Conservation (phyloP, 2,888 invertebrate species). For the Sycophila texana region DNA sequence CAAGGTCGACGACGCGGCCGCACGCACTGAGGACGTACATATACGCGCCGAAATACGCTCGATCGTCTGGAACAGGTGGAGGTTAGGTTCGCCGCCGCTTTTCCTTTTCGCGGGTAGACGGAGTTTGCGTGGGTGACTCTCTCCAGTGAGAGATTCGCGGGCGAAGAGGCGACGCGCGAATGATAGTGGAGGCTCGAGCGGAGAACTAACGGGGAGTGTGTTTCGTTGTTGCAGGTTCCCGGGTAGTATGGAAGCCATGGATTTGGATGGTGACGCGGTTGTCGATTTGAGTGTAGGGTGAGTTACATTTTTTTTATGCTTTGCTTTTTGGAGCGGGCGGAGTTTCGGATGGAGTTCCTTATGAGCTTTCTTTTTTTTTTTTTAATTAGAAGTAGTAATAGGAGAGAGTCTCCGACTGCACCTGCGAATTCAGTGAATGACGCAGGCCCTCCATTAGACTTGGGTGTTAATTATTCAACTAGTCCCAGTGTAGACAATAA, state of each 20-base stretch:
- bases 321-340: neutral
- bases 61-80: neutral
- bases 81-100: conserved; percentile 33
- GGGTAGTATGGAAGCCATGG: conserved; percentile 79
- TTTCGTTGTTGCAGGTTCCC: conserved; percentile 18
- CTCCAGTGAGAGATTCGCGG: neutral
- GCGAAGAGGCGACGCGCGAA: neutral
- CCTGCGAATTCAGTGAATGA: conserved; percentile 58
- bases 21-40: too few relatives aligned
- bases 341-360: neutral
- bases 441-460: conserved; percentile 67
- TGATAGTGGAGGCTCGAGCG: neutral
- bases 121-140: neutral
- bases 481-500: conserved; percentile 69
- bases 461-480: conserved; percentile 68
- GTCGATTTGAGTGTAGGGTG: conserved; percentile 93
- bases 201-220: neutral
- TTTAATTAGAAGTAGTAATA: conserved; percentile 66
- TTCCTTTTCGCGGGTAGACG: conserved; percentile 15
- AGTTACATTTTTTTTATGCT: conserved; percentile 63
- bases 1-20: conserved; percentile 34
- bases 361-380: conserved; percentile 16
- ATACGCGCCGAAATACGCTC: conserved; percentile 21
- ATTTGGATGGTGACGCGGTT: conserved; percentile 89
- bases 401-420: conserved; percentile 70